Percentiles rank a stretch among this genome's conserved stretches.
Evolutionary conservation across 2,888 invertebrate genomes (phyloP).

Genomic region (Cephus spinipes): DNA sequence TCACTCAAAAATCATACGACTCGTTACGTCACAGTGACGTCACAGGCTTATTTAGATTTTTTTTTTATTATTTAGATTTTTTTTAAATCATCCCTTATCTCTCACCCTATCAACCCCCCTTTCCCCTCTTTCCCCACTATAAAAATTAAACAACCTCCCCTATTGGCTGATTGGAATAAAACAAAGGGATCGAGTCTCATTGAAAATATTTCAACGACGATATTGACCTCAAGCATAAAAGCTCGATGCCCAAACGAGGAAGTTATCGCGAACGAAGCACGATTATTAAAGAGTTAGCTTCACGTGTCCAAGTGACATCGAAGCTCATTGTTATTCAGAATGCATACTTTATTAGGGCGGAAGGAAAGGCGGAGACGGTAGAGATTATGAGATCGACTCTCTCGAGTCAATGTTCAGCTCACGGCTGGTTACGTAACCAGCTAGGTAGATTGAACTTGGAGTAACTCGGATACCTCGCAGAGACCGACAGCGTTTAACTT

Average conservation of each 20-base stretch:
- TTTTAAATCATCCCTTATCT: background rate
- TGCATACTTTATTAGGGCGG: constrained; percentile 57
- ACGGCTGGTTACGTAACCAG: background rate
- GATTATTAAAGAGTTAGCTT: constrained; percentile 49
- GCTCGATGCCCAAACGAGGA: background rate
- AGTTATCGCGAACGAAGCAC: constrained; percentile 39
- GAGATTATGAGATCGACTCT: constrained; percentile 52
- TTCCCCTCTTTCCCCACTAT: too few relatives aligned
- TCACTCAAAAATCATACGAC: background rate
- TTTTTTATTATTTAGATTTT: too few relatives aligned
- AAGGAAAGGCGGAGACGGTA: constrained; percentile 39
- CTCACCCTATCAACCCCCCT: background rate
- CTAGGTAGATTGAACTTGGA: constrained; percentile 30
- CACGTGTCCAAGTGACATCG: constrained; percentile 42
- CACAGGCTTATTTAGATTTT: too few relatives aligned
- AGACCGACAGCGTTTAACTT: constrained; percentile 56
- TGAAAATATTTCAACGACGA: constrained; percentile 14
- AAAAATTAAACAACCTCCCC: background rate
- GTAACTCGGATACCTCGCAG: constrained; percentile 49
- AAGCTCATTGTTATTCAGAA: constrained; percentile 55
- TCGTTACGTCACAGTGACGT: too few relatives aligned
- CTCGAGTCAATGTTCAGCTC: constrained; percentile 23
- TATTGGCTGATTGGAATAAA: background rate
- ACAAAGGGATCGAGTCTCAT: background rate
- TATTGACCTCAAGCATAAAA: constrained; percentile 10